phyloP scores from a whole-genome alignment of 2,797 vertebrate genomes.

The Chaetophractus vellerosus region DNA sequence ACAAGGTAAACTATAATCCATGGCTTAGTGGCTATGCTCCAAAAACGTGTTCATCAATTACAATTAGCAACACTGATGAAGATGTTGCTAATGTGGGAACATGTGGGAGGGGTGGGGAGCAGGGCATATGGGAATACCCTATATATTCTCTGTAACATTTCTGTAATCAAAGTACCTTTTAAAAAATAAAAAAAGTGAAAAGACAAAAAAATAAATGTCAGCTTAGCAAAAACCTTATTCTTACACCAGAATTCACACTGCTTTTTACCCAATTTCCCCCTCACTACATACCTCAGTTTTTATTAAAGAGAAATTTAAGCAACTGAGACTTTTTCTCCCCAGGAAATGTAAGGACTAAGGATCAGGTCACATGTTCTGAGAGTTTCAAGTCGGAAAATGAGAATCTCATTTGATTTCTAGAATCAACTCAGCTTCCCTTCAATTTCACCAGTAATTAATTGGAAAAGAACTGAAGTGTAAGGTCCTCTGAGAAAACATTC shows the following conservation, averaged over 20 bases:
- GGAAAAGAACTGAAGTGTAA: neutral
- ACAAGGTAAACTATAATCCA: too few species aligned
- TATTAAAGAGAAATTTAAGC: constrained; percentile 56
- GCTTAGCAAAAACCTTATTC: constrained; percentile 2
- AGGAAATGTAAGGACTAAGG: constrained; percentile 40
- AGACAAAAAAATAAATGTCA: neutral
- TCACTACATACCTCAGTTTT: constrained; percentile 49
- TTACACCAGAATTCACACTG: constrained; percentile 48
- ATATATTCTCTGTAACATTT: too few species aligned
- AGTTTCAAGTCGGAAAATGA: neutral
- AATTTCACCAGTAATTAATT: neutral
- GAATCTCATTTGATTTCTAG: neutral
- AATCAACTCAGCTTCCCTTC: constrained; percentile 21
- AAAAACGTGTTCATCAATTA: too few species aligned
- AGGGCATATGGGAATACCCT: too few species aligned
- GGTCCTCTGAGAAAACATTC: constrained; percentile 48
- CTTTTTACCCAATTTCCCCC: constrained; percentile 59
- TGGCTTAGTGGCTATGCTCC: too few species aligned
- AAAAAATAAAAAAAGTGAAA: too few species aligned
- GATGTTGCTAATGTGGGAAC: too few species aligned
- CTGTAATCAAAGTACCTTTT: too few species aligned
- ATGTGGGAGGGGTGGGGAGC: too few species aligned
- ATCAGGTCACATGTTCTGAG: neutral
- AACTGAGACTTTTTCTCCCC: neutral
- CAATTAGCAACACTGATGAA: too few species aligned